Base-by-base conservation (phyloP, 2,113 vertebrate species). In the Anguilla rostrata region DNA sequence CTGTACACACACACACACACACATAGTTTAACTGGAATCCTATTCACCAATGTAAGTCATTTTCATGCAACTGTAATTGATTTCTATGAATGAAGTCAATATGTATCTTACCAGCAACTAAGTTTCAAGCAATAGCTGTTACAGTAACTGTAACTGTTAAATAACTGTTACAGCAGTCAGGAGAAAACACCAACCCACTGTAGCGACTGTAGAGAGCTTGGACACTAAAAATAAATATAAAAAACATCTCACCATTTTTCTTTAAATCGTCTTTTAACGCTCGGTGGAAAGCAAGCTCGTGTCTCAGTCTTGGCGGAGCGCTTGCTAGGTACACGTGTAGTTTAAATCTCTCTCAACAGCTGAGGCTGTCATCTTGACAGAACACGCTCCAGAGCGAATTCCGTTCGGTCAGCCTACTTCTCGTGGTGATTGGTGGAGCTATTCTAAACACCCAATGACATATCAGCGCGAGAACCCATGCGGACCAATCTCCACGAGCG, bases 231-330 rank as follows among this genome's bases (percentile, higher is more conserved):
- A 29, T 39, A 20, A 41, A 41, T 80, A 80, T 40, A 15, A 80
- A 78, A 41, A 84, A 78, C 66, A 41, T 49, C 83, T 78, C 83
- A 84, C 83, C 83, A 84, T 84, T 84, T 80, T 57, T 22, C 16
- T 39, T 16, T 16, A 39, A 57, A 5, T 75, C 43, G 11, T 80
- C 40, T 80, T 83, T 29, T 43, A 43, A 34, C 66, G 16, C 66
- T 34, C 43, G n/a, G 34, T 26, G 26, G 63, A 78, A 29, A 41
- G 63, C n/a, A 29, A 41, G 3, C 18, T 80, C 39, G n/a, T 34
- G 11, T 82, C 81, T 56, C 81, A 16, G 46, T 11, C 49, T 18
- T n/a, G 49, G 26, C 9, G 11, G 1, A 3, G 7, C 22, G 20
- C 43, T 20, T 5, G 81, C 12, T 53, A 5, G 20, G 6, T 22